A percentile compares a stretch with the other conserved stretches of the same genome.
These are phyloP conservation scores for Nymphalis c-album DNA, from an alignment of 2,888 invertebrate species.

Conservation along the genomic window DNA sequence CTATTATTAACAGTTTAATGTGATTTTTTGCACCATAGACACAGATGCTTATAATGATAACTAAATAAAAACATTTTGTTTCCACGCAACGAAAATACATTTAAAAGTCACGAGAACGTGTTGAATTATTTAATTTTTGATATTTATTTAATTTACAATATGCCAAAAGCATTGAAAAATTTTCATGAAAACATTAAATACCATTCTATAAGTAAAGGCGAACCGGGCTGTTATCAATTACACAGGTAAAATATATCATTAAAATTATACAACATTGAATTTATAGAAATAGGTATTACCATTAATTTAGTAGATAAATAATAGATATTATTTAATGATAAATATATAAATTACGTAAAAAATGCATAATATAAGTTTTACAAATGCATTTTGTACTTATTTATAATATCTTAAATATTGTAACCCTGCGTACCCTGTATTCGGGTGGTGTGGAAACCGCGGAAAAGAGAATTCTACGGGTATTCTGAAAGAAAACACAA, in stretches of 20 bases:
- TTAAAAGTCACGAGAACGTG: slow-evolving; percentile 13
- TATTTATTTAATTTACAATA: slow-evolving; percentile 43
- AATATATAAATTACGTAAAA: too few relatives aligned
- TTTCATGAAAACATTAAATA: slow-evolving; percentile 65
- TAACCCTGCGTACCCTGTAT: too few relatives aligned
- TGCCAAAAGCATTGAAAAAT: slow-evolving; percentile 62
- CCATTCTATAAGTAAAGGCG: slow-evolving; percentile 56
- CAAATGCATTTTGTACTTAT: too few relatives aligned
- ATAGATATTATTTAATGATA: too few relatives aligned
- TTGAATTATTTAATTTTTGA: slow-evolving; percentile 15
- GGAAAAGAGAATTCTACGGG: too few relatives aligned
- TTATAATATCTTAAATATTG: too few relatives aligned
- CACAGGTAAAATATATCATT: slow-evolving; percentile 54
- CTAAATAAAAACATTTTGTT: slow-evolving; percentile 20
- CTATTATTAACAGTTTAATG: neutral
- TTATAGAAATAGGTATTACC: too few relatives aligned
- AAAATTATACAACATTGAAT: neutral
- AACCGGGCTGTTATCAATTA: slow-evolving; percentile 70
- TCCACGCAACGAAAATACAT: slow-evolving; percentile 34
- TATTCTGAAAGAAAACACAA: too few relatives aligned
- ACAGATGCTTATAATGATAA: neutral
- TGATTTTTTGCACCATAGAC: neutral
- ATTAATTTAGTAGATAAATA: too few relatives aligned
- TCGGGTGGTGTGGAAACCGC: too few relatives aligned
- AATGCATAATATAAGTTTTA: too few relatives aligned